Base-by-base conservation (phyloP, 2,113 vertebrate genomes). In the Marmota flaviventris region DNA sequence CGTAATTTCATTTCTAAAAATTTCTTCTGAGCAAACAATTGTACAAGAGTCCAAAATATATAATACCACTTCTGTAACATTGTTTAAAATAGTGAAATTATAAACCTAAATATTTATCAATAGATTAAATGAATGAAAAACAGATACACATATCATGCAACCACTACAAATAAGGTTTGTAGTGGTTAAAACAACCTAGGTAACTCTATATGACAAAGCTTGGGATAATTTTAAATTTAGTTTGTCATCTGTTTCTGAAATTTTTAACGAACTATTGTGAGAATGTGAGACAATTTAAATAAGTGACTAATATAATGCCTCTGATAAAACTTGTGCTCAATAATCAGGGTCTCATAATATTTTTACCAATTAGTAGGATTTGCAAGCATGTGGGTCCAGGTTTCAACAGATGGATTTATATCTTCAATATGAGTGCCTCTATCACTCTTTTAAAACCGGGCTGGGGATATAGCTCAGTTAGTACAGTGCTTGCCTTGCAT, bases 121-220 rank as follows among this genome's bases (percentile, higher is more conserved):
- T 63, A 82, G 8, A 87, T 78, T 87, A 56, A 84, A 45, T 88
- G 78, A 79, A 93, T 37, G 63, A 39, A 75, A 82, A 77, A 53
- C 12, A 85, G 39, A 69, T 5, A 70, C 48, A n/a, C 94, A 77
- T 24, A 42, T 9, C 61, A 83, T 10, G 63, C 0, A 87, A 39
- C n/a, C 39, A 77, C 32, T 88, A 83, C 58, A 83, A 91, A 70
- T 91, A 83, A 94, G 85, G 32, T 76, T 76, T 37, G n/a, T 9
- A 45, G 45, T 45, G 45, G 45, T 45, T 45, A 45, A 87, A 34
- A 42, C 48, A 42, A 84, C 9, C 1, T 22, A 37, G 8, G n/a
- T 77, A 12, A 37, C 20, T 61, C 16, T 70, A 22, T 6, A 16
- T 91, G 22, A 91, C 61, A 77, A 83, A 56, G 65, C 65, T 76